Base-by-base conservation (phyloP, 2,797 vertebrate species). In the Gymnocypris eckloni region DNA sequence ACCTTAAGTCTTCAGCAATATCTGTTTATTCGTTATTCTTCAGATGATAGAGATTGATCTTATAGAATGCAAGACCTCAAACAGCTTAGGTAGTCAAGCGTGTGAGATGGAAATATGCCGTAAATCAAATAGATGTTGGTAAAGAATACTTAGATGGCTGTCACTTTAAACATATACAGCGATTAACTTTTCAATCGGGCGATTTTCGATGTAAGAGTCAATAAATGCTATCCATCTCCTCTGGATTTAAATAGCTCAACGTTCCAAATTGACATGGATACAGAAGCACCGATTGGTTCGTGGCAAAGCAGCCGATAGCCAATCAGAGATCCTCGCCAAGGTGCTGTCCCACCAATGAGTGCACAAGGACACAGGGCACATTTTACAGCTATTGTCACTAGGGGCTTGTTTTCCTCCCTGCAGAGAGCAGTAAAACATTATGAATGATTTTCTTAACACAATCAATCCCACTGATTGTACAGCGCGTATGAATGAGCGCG, bases 281-380 rank as follows among this genome's bases (percentile, higher is more conserved):
- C 94, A 94, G 94, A 1, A 83, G 33, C 83, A 18, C 10, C 54
- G 91, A 95, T 95, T 95, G 94, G 95, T 72, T 88, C 69, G 52
- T 50, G 67, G 89, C 87, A 88, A 72, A 59, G 76, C 87, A 79
- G 87, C 16, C 78, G 86, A 87, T 75, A 89, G 84, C 93, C 93
- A 95, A 94, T 94, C 84, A 89, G 87, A 91, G 89, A 80, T 88
- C 86, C 79, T 85, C 87, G 91, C 82, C 50, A n/a, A 37, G n/a
- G 86, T 69, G 86, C 80, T 80, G 81, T 82, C 54, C 77, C 59
- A 88, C 89, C 90, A 91, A 90, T 90, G 86, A 87, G 64, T 37
- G 87, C 82, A 79, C 86, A 86, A 84, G 87, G 83, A 87, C 83
- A 52, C 79, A 59, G 76, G 85, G 83, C 66, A 82, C 71, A 82